Base-by-base conservation (phyloP, 2,888 invertebrate genomes). In the Pterobdella sp. region DNA sequence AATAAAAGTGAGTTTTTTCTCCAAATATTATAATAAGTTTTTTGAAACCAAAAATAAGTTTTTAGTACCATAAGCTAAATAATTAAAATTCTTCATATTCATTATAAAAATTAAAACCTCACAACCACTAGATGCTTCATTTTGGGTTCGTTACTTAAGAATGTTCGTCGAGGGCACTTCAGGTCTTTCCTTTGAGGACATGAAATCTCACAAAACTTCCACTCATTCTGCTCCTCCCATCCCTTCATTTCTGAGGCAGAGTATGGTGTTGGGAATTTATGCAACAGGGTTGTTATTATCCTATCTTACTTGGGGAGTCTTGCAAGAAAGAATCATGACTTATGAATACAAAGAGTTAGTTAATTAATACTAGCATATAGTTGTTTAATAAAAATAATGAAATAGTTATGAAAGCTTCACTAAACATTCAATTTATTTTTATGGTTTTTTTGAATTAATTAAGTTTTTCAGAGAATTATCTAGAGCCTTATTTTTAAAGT, bases 271-370 rank as follows among this genome's bases (percentile, higher is more conserved):
- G 1, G 69, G 87, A 0, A 89, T 91, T 83, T 96, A 94, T 83
- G 92, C 93, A 82, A 84, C 88, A 14, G 95, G 96, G 0, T 87
- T 97, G 14, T 93, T 94, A 88, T 87, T 88, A 3, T 90, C 94
- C 56, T 96, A 95, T 82, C 87, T 96, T 35, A 91, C 93, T 74
- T 97, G 96, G 96, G 97, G 97, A 4, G 87, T 96, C 75, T 86
- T 98, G 75, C 97, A 98, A 84, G 98, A 98, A 85, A 93, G 95
- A 86, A 93, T 98, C 74, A 97, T 98, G 93, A 97, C 97, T 0
- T 80, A 80, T 69, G 80, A 82, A 71, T 86, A 85, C 77, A 56
- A 56, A 56, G 60, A 56, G 60, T 56, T 22, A n/a, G 60, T 56
- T 56, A 3, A 7, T 56, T 7, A 4, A n/a, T n/a, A n/a, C n/a